Conservation (phyloP, 2,888 invertebrate species). For the Tanytarsus gracilentus region DNA sequence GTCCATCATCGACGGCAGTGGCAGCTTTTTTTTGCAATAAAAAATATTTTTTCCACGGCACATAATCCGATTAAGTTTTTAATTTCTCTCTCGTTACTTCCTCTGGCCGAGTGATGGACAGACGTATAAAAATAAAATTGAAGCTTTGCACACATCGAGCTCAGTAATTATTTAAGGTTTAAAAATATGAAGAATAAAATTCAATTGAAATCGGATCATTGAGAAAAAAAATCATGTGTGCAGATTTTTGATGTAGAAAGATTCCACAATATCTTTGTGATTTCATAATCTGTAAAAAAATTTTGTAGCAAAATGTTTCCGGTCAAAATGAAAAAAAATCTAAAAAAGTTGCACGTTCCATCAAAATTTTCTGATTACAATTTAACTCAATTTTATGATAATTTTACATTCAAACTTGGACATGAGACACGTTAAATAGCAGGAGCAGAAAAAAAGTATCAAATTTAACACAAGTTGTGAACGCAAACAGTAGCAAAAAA, state of each 20-base stretch:
- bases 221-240: too few relatives aligned
- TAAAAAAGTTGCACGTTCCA: neutral
- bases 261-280: too few relatives aligned
- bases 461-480: constrained; percentile 17
- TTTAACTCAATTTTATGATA: neutral
- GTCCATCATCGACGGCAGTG: too few relatives aligned
- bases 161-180: constrained; percentile 28
- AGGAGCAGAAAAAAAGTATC: constrained; percentile 10
- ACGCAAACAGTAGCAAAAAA: constrained; percentile 17
- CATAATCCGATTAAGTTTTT: constrained; percentile 22
- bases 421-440: constrained; percentile 30
- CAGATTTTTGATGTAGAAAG: too few relatives aligned
- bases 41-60: constrained; percentile 14
- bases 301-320: neutral
- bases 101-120: neutral
- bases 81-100: neutral
- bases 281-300: neutral
- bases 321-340: neutral
- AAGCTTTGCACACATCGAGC: constrained; percentile 17
- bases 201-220: constrained; percentile 13
- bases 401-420: neutral
- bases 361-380: neutral
- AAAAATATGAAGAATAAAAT: neutral
- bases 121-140: neutral
- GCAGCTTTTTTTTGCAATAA: neutral